A percentile compares a stretch with the other conserved stretches of the same genome.
Evolutionary conservation across 2,113 vertebrate genomes (phyloP).

Genomic region (Forbesichthys papilliferus): DNA sequence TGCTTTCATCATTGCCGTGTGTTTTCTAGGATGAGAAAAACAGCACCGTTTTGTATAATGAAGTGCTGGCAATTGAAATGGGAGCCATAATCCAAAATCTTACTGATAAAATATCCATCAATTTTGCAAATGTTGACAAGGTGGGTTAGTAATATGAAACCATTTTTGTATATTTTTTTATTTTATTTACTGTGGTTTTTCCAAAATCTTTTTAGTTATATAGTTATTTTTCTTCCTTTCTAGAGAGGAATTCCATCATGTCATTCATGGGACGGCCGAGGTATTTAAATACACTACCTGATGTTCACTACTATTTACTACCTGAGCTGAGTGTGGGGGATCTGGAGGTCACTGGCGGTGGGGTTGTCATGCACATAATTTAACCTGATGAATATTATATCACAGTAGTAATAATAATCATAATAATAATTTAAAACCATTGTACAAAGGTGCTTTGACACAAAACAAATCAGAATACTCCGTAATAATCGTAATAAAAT

Average conservation of each 20-base stretch:
- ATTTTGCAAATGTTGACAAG: constrained; percentile 11
- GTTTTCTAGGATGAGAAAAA: constrained; percentile 53
- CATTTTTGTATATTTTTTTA: too few relatives aligned
- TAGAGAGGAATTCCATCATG: constrained; percentile 50
- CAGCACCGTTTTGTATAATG: constrained; percentile 44
- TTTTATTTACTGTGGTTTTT: neutral
- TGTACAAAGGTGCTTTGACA: too few relatives aligned
- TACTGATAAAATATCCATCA: constrained; percentile 44
- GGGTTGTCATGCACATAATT: too few relatives aligned
- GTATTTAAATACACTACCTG: constrained; percentile 26
- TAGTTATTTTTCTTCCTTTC: constrained; percentile 13
- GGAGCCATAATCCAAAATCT: constrained; percentile 54
- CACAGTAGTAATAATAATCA: too few relatives aligned
- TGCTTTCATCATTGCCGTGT: neutral
- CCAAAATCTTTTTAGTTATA: neutral
- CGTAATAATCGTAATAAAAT: too few relatives aligned
- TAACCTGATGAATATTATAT: neutral
- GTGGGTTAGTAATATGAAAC: constrained; percentile 40
- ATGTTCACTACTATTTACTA: neutral
- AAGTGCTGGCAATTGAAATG: constrained; percentile 68
- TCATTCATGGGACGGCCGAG: constrained; percentile 67
- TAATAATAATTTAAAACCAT: too few relatives aligned
- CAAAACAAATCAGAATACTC: too few relatives aligned
- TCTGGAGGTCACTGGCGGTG: neutral
- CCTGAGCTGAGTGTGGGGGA: neutral